phyloP scores from a whole-genome alignment of 2,797 vertebrate genomes.

The Notolepis coatsorum region DNA sequence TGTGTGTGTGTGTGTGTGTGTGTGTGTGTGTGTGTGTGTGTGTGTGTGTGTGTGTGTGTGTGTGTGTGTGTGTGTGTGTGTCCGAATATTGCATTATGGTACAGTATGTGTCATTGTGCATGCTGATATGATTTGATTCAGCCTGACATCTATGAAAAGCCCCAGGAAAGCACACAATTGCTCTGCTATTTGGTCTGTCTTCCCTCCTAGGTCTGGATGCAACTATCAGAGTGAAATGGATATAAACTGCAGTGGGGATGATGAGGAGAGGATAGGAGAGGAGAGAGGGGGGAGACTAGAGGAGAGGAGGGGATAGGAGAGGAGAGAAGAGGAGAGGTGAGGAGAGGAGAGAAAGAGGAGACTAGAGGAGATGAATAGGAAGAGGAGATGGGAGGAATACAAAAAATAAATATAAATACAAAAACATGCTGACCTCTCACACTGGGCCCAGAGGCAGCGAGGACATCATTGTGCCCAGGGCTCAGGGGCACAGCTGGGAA shows the following conservation, averaged over 20 bases:
- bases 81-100: conserved; percentile 61
- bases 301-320: conserved; percentile 1
- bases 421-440: conserved; percentile 52
- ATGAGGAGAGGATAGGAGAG: background rate
- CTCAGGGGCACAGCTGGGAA: conserved; percentile 30
- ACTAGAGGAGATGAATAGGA: conserved; percentile 3
- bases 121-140: conserved; percentile 65
- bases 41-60: conserved; percentile 42
- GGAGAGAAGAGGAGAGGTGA: conserved; percentile 5
- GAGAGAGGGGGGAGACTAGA: background rate
- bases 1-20: conserved; percentile 21
- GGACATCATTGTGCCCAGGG: conserved; percentile 48
- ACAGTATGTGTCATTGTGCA: conserved; percentile 57
- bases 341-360: conserved; percentile 11
- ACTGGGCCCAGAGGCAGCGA: conserved; percentile 37
- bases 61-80: background rate
- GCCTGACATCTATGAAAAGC: conserved; percentile 60
- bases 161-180: conserved; percentile 52
- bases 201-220: conserved; percentile 38
- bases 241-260: conserved; percentile 25
- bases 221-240: conserved; percentile 55
- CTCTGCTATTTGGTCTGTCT: conserved; percentile 25
- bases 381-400: conserved; percentile 6
- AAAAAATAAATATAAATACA: too few species aligned
- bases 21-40: conserved; percentile 33